Percentiles rank a stretch among this genome's conserved stretches.
These are phyloP conservation scores for Ptychoptera contaminata DNA, from an alignment of 2,888 invertebrate genomes.

Conservation along the genomic window DNA sequence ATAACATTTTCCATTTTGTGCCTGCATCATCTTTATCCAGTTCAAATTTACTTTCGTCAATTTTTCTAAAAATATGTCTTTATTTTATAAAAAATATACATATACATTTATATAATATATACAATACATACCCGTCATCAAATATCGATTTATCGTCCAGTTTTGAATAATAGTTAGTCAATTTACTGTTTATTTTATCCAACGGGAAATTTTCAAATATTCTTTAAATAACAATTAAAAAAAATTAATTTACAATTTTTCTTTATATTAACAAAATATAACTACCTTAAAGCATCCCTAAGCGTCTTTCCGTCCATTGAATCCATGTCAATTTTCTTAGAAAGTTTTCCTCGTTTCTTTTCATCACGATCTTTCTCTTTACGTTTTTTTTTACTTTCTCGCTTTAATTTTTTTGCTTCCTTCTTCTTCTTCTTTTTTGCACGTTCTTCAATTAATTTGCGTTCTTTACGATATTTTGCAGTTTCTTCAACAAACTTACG, in stretches of 20 bases:
- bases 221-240: slow-evolving; percentile 22
- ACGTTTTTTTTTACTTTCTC: slow-evolving; percentile 49
- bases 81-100: slow-evolving; percentile 18
- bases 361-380: slow-evolving; percentile 54
- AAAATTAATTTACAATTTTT: not conserved
- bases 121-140: too few relatives aligned
- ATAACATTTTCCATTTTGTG: slow-evolving; percentile 50
- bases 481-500: slow-evolving; percentile 74
- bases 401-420: slow-evolving; percentile 31
- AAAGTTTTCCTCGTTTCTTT: slow-evolving; percentile 48
- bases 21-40: not conserved
- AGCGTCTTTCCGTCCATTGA: slow-evolving; percentile 47
- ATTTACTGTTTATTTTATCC: slow-evolving; percentile 48
- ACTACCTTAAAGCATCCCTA: slow-evolving; percentile 49
- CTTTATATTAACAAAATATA: not conserved
- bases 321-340: slow-evolving; percentile 41
- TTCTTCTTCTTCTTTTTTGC: slow-evolving; percentile 42
- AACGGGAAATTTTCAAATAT: slow-evolving; percentile 54
- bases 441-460: slow-evolving; percentile 44
- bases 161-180: slow-evolving; percentile 63
- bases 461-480: slow-evolving; percentile 58
- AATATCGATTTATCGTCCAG: slow-evolving; percentile 38
- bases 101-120: too few relatives aligned
- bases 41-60: slow-evolving; percentile 1
- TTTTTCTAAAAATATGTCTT: not conserved